phyloP scores from a whole-genome alignment of 1,140 invertebrate species.

The Frieseomelitta varia region DNA sequence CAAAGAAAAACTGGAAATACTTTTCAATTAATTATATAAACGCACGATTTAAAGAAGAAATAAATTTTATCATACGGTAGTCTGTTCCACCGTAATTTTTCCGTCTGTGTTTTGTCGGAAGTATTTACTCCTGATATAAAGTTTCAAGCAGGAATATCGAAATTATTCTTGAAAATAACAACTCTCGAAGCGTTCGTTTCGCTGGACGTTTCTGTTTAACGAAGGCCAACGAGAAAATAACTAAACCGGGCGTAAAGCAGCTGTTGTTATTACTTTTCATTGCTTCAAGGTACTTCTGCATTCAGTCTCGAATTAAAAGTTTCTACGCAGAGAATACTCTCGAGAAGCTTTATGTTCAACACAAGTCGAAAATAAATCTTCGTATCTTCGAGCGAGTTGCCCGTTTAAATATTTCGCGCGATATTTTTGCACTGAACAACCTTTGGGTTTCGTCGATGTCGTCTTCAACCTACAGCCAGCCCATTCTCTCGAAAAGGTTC shows the following conservation, averaged over 20 bases:
- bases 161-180: background rate
- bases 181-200: too few species aligned
- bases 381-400: background rate
- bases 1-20: background rate
- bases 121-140: background rate
- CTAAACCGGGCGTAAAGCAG: background rate
- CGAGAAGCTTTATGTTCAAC: background rate
- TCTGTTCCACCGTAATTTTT: too few species aligned
- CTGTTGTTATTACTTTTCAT: constrained; percentile 9
- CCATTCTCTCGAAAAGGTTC: background rate
- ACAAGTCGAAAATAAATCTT: background rate
- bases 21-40: background rate
- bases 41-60: too few species aligned
- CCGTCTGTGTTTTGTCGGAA: background rate
- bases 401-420: background rate
- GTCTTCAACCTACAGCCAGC: constrained; percentile 4
- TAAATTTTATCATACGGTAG: too few species aligned
- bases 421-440: constrained; percentile 6
- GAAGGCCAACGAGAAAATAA: background rate
- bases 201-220: background rate
- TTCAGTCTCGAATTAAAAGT: constrained; percentile 23
- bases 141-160: background rate
- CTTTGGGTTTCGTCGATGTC: background rate
- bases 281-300: background rate
- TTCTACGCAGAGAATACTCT: background rate